Conservation (phyloP, 2,797 vertebrate species). For the Anabacerthia variegaticeps region DNA sequence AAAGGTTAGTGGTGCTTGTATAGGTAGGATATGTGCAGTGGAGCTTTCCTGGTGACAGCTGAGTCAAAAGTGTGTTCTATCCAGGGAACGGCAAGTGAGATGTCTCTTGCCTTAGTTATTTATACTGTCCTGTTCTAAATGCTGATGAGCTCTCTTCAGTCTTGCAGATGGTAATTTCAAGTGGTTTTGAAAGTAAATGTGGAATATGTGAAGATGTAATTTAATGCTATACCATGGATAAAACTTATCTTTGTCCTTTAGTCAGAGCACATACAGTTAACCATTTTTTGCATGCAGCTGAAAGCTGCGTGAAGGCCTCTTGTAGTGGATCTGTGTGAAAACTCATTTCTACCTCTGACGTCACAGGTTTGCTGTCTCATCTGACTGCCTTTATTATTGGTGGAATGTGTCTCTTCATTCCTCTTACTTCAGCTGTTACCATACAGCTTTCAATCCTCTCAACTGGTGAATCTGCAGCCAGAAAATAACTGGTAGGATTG, state of each 20-base stretch:
- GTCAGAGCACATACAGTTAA: neutral
- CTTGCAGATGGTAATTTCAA: neutral
- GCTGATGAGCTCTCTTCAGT: neutral
- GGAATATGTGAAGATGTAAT: neutral
- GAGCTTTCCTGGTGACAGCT: neutral
- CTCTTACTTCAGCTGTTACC: neutral
- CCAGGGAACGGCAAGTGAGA: neutral
- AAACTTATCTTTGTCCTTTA: neutral
- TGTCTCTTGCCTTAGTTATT: neutral
- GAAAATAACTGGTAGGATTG: neutral
- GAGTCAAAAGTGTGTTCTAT: neutral
- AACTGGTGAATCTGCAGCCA: neutral
- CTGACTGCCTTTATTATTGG: neutral
- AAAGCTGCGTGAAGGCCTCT: neutral
- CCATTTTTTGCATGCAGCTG: neutral
- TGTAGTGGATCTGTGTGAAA: neutral
- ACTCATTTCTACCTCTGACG: neutral
- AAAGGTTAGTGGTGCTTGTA: neutral
- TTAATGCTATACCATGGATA: no score
- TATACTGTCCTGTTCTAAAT: neutral
- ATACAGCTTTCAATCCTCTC: neutral
- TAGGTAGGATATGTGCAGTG: neutral
- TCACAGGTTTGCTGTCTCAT: conserved; percentile 1
- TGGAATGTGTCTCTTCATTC: neutral
- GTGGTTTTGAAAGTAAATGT: neutral